phyloP scores from a whole-genome alignment of 2,797 vertebrate species.

The Microctenopoma steveboyesi region DNA sequence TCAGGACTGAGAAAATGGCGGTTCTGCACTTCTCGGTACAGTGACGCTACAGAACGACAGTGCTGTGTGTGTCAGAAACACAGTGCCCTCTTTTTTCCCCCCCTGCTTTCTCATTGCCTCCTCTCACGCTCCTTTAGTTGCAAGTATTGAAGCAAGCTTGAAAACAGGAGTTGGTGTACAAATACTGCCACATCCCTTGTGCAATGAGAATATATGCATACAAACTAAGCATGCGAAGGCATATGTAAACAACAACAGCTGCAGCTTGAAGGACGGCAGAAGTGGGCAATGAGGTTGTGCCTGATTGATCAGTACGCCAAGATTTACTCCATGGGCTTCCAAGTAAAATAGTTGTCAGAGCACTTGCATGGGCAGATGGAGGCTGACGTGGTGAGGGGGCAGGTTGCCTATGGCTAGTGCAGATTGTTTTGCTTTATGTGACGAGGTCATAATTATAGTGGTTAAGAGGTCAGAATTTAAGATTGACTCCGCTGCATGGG shows the following conservation, averaged over 20 bases:
- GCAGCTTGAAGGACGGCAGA: constrained; percentile 31
- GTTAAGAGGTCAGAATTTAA: constrained; percentile 32
- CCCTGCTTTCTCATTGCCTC: constrained; percentile 44
- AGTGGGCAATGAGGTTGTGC: constrained; percentile 20
- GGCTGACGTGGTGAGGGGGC: constrained; percentile 1
- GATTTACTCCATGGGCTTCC: background rate
- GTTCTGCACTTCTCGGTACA: constrained; percentile 84
- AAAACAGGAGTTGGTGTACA: constrained; percentile 39
- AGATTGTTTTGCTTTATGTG: constrained; percentile 32
- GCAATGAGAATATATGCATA: constrained; percentile 29
- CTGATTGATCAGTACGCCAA: constrained; percentile 27
- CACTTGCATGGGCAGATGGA: constrained; percentile 25
- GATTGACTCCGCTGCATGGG: constrained; percentile 8
- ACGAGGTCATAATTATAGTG: constrained; percentile 36
- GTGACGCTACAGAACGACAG: constrained; percentile 81
- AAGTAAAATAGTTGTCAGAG: constrained; percentile 24
- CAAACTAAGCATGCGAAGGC: constrained; percentile 49
- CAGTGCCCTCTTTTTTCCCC: constrained; percentile 59
- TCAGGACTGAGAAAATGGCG: constrained; percentile 96
- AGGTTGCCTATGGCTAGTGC: background rate
- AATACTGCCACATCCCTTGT: constrained; percentile 44
- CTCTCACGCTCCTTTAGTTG: constrained; percentile 42
- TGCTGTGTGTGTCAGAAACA: constrained; percentile 70
- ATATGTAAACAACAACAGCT: constrained; percentile 63
- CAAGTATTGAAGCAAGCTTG: constrained; percentile 42